Evolutionary conservation across 1,140 invertebrate genomes (phyloP).

Genomic region (Ctenoplectra terminalis): DNA sequence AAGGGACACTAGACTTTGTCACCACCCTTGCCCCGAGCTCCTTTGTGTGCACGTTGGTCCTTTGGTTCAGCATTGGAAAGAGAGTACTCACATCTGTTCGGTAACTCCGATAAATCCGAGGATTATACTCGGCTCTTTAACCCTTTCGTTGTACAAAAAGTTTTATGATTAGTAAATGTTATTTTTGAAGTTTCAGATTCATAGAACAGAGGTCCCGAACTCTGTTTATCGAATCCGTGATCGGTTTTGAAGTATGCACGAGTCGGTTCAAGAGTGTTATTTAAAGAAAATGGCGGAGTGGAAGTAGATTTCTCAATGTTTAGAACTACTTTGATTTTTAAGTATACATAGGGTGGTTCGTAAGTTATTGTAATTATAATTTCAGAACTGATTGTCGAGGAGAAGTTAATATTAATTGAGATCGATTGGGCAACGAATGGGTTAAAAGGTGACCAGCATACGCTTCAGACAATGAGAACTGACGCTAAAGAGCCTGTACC

Average conservation of each 20-base stretch:
- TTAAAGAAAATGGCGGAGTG: too few species aligned
- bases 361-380: too few species aligned
- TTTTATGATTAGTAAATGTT: not conserved
- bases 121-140: not conserved
- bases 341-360: not conserved
- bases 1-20: not conserved
- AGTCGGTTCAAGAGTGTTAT: not conserved
- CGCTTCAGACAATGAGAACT: not conserved
- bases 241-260: not conserved
- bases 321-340: too few species aligned
- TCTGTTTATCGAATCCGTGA: not conserved
- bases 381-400: not conserved
- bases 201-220: too few species aligned
- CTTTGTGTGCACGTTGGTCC: constrained; percentile 17
- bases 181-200: too few species aligned
- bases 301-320: too few species aligned
- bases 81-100: constrained; percentile 21
- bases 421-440: constrained; percentile 1
- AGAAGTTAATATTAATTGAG: not conserved
- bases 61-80: not conserved
- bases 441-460: not conserved
- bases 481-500: not conserved
- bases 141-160: constrained; percentile 1
- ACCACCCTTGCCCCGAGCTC: constrained; percentile 9
- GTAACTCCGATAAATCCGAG: not conserved